Conservation (phyloP, 2,888 invertebrate species). For the Poecilobothrus nobilitatus region DNA sequence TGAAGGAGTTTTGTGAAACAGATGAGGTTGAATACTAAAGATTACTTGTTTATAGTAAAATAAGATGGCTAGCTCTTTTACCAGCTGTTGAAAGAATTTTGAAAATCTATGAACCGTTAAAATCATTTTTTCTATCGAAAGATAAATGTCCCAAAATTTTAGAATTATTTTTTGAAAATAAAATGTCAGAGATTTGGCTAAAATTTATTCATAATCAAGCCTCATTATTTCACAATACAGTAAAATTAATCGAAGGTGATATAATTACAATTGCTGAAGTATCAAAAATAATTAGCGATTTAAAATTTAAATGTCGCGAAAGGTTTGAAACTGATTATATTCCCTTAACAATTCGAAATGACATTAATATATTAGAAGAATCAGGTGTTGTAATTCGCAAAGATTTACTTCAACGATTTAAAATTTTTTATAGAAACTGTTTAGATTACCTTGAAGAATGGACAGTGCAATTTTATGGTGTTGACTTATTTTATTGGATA, state of each 20-base stretch:
- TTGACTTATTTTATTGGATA: slow-evolving; percentile 8
- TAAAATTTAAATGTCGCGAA: slow-evolving; percentile 12
- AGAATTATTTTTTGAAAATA: slow-evolving; percentile 14
- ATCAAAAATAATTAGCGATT: slow-evolving; percentile 17
- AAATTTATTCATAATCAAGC: slow-evolving; percentile 15
- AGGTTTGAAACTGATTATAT: slow-evolving; percentile 10
- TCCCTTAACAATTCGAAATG: slow-evolving; percentile 10
- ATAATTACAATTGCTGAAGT: slow-evolving; percentile 17
- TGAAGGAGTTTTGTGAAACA: slow-evolving; percentile 15
- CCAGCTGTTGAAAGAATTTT: slow-evolving; percentile 10
- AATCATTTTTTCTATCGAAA: slow-evolving; percentile 13
- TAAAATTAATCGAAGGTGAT: slow-evolving; percentile 15
- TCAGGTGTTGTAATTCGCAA: slow-evolving; percentile 1
- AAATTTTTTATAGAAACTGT: neutral
- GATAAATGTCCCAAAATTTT: slow-evolving; percentile 14
- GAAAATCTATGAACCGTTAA: neutral
- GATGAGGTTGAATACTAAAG: slow-evolving; percentile 15
- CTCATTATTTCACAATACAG: no score
- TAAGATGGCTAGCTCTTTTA: slow-evolving; percentile 15
- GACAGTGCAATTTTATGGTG: slow-evolving; percentile 7
- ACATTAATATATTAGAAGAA: slow-evolving; percentile 9
- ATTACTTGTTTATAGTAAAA: slow-evolving; percentile 16
- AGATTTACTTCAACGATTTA: slow-evolving; percentile 4
- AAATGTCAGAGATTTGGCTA: slow-evolving; percentile 13
- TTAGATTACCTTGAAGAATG: slow-evolving; percentile 10